Evolutionary conservation across 2,113 vertebrate species (phyloP), one percentile per base, ranked within the genome.

Genomic region (Australoheros scitulus): DNA sequence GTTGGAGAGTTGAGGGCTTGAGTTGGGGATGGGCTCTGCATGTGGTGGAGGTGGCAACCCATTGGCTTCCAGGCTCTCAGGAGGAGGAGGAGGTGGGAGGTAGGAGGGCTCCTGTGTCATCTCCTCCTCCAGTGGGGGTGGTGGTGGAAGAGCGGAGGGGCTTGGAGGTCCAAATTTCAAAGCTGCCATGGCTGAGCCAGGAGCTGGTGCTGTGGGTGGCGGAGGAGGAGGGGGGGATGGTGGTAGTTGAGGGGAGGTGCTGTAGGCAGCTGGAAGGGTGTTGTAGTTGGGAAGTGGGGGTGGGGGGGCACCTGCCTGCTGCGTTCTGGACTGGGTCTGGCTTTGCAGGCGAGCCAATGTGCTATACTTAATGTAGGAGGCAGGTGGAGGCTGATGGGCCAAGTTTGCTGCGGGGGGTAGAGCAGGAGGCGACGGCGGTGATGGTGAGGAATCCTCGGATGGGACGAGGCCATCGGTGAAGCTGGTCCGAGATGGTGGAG

Each of bases 341-440:
- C 88, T 91, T 90, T 97, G 97, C 74, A 97, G 86, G 41, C 96
- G 94, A 50, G 97, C 95, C 76, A 98, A 95, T 0, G 97, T 98
- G 95, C 97, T 98, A 94, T 97, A 97, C 85, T 97, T 98, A 50
- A 96, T 92, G 5, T 97, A 97, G 38, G 96, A 85, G 2, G 96
- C 76, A 17, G 96, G 89, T 1, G 94, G 78, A 0, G 83, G 17
- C 92, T 96, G 94, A 86, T 95, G 88, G 92, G 95, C 91, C 1
- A 96, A 89, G 0, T 87, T 94, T 0, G 90, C 92, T 0, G 94
- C 81, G 0, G 94, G 91, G 0, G 94, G 97, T 0, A 94, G 95
- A 0, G 96, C 95, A 0, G 95, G 95, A 0, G 97, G 96, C 0
- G 95, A 95, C 0, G 96, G 96, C 0, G 96, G 95, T 0, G 96